phyloP scores from a whole-genome alignment of 2,113 vertebrate genomes.

The Rafetus swinhoei region DNA sequence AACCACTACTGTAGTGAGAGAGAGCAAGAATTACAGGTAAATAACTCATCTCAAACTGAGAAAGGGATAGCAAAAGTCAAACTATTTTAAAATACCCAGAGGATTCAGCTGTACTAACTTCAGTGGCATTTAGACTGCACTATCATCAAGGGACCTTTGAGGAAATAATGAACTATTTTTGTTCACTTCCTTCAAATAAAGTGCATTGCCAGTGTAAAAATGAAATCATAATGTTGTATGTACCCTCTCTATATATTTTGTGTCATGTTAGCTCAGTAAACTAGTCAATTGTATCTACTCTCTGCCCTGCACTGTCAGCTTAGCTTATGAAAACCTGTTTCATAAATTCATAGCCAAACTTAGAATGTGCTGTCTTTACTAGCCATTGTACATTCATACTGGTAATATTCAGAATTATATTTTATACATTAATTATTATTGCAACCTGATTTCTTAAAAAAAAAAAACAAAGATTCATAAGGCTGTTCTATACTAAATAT shows the following conservation, averaged over 20 bases:
- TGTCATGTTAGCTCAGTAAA: background rate
- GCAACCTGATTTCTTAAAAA: conserved; percentile 14
- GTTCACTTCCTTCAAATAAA: rapidly evolving
- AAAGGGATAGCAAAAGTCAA: background rate
- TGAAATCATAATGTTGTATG: background rate
- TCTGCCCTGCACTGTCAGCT: background rate
- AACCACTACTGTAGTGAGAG: rapidly evolving
- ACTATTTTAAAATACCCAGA: background rate
- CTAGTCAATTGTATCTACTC: background rate
- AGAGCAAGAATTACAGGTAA: background rate
- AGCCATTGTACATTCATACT: background rate
- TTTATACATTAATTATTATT: background rate
- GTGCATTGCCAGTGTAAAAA: background rate
- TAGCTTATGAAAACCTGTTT: background rate
- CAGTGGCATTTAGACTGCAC: background rate
- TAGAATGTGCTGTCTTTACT: background rate
- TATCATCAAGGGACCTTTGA: background rate
- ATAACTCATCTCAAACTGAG: background rate
- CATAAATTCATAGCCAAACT: background rate
- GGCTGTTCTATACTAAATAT: conserved; percentile 23
- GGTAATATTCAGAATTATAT: background rate
- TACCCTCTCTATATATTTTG: background rate
- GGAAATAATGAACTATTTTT: background rate
- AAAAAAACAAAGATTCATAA: conserved; percentile 39
- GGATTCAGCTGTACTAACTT: rapidly evolving